phyloP scores from a whole-genome alignment of 2,888 invertebrate species.

The Agrotis segetum region DNA sequence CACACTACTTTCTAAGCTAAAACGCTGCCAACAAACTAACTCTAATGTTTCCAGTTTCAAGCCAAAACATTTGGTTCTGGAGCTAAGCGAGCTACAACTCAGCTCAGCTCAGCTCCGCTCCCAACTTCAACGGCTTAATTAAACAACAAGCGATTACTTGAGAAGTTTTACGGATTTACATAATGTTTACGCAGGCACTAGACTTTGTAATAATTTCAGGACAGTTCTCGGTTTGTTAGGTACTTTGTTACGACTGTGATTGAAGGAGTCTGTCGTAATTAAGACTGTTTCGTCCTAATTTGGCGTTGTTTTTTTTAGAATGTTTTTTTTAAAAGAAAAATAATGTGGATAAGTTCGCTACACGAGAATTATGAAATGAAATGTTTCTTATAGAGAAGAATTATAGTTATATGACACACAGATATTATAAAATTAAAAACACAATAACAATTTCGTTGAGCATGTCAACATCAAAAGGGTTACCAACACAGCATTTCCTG shows the following conservation, averaged over 20 bases:
- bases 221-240: conserved; percentile 15
- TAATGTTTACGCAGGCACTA: conserved; percentile 32
- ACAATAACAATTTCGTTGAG: too few species aligned
- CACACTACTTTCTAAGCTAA: not conserved
- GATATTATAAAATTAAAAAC: too few species aligned
- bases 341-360: too few species aligned
- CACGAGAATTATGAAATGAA: too few species aligned
- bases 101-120: conserved; percentile 10
- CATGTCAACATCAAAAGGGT: too few species aligned
- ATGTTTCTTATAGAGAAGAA: too few species aligned
- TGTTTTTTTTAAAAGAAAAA: not conserved
- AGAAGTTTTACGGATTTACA: conserved; percentile 50
- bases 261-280: not conserved
- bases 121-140: conserved; percentile 47
- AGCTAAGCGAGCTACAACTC: conserved; percentile 23
- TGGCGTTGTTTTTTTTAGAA: not conserved
- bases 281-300: too few species aligned
- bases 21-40: not conserved
- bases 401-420: too few species aligned
- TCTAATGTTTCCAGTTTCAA: not conserved
- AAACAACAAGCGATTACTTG: conserved; percentile 53
- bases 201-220: conserved; percentile 25
- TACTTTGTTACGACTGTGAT: conserved; percentile 2
- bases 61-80: not conserved
- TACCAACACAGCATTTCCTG: too few species aligned